A percentile compares a stretch with the other conserved stretches of the same genome.
Evolutionary conservation across 37 sponge, comb jelly and placozoan genomes (phyloP).

Genomic region (Beroe ovata): DNA sequence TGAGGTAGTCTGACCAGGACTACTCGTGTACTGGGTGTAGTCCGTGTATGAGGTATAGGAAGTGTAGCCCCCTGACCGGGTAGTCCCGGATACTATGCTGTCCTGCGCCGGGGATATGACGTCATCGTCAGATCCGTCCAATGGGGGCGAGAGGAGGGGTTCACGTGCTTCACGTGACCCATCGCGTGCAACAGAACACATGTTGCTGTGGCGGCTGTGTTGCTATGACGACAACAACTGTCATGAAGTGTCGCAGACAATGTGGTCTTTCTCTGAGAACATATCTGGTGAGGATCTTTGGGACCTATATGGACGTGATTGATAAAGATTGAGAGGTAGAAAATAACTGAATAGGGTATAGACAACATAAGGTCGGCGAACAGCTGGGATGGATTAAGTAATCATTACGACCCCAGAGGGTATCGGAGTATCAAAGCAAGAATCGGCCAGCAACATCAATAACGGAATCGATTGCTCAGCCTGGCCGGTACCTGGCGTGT

Average conservation of each 20-base stretch:
- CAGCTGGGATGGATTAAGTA: no score
- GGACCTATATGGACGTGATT: no score
- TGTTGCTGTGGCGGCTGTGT: neutral
- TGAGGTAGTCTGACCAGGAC: neutral
- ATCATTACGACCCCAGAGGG: no score
- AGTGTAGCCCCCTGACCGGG: constrained; percentile 9
- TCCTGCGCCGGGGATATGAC: constrained; percentile 49
- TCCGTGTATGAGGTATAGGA: constrained; percentile 48
- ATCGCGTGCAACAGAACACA: neutral
- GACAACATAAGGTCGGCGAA: no score
- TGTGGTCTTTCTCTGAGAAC: no score
- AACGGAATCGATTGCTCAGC: no score
- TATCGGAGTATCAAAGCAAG: no score
- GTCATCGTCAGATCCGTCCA: constrained; percentile 7
- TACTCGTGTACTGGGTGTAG: constrained; percentile 55
- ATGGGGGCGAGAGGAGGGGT: constrained; percentile 6
- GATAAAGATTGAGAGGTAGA: no score
- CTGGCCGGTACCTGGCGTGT: no score
- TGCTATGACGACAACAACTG: neutral
- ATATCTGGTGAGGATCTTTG: no score
- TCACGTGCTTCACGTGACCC: neutral
- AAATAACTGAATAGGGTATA: no score
- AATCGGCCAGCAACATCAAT: no score
- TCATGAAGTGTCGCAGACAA: neutral
- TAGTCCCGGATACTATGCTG: constrained; percentile 51